Conservation (phyloP, 1,140 invertebrate genomes). For the Pissodes strobi region DNA sequence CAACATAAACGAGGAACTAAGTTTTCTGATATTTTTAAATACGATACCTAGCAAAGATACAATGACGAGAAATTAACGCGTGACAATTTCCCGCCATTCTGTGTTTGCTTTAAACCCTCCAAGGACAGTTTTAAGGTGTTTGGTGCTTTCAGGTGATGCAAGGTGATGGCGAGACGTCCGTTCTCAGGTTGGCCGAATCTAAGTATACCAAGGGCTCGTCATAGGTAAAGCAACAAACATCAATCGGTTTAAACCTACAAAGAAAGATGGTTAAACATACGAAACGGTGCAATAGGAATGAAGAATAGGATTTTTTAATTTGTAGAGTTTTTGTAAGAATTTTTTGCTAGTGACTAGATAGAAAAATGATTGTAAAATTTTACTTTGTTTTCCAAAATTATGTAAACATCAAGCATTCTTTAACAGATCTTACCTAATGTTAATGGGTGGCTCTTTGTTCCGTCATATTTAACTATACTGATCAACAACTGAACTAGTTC, state of each 20-base stretch:
- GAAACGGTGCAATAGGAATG: conserved; percentile 34
- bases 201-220: conserved; percentile 53
- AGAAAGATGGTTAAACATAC: conserved; percentile 21
- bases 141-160: conserved; percentile 55
- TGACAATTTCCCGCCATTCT: not conserved
- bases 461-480: too few species aligned
- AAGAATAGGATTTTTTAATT: conserved; percentile 24
- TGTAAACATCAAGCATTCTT: conserved; percentile 1
- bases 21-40: too few species aligned
- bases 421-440: conserved; percentile 1
- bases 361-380: not conserved
- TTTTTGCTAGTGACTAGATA: not conserved
- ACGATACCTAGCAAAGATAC: too few species aligned
- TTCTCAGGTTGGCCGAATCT: conserved; percentile 56
- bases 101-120: not conserved
- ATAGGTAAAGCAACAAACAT: conserved; percentile 41
- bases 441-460: conserved; percentile 13
- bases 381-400: conserved; percentile 10
- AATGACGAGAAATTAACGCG: too few species aligned
- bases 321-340: not conserved
- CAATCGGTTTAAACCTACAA: conserved; percentile 16
- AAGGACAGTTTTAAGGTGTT: conserved; percentile 46
- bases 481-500: too few species aligned
- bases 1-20: too few species aligned
- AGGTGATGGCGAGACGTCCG: conserved; percentile 51